These are phyloP conservation scores for Echinops telfairi DNA, from an alignment of 2,113 vertebrate species.

Conservation along the genomic window DNA sequence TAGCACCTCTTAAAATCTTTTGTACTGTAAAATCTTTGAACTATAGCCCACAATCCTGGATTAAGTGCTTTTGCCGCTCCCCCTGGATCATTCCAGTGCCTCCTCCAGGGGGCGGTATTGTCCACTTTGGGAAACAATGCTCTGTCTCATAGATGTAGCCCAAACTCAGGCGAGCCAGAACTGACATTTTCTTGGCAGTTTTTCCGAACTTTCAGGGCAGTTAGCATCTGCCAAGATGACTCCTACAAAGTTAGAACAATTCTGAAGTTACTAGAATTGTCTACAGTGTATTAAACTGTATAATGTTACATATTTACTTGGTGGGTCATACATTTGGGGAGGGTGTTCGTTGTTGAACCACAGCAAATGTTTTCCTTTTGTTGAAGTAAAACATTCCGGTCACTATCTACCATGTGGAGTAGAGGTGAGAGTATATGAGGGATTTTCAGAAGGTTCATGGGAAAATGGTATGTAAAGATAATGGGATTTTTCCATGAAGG, in stretches of 20 bases:
- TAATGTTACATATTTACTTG: background rate
- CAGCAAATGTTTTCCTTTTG: background rate
- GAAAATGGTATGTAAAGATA: too few relatives aligned
- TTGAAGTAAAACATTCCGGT: slow-evolving; percentile 42
- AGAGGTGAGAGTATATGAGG: slow-evolving; percentile 24
- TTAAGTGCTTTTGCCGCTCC: too few relatives aligned
- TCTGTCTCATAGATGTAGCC: background rate
- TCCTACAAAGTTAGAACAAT: slow-evolving; percentile 13
- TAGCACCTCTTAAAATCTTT: too few relatives aligned
- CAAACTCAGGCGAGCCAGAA: slow-evolving; percentile 19
- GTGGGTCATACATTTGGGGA: background rate
- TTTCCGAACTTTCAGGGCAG: background rate
- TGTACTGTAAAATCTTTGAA: too few relatives aligned
- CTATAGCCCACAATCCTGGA: too few relatives aligned
- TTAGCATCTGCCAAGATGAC: background rate
- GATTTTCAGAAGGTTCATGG: background rate
- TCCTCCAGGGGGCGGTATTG: too few relatives aligned
- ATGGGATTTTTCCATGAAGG: too few relatives aligned
- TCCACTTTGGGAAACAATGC: too few relatives aligned
- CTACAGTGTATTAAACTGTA: background rate
- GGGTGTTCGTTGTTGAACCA: background rate
- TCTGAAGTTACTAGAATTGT: background rate
- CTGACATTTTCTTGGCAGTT: slow-evolving; percentile 27
- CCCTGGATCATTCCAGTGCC: too few relatives aligned
- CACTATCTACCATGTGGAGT: slow-evolving; percentile 37